Evolutionary conservation across 2,113 vertebrate genomes (phyloP), one percentile per base, ranked within the genome.

Genomic region (Anguilla japonica): DNA sequence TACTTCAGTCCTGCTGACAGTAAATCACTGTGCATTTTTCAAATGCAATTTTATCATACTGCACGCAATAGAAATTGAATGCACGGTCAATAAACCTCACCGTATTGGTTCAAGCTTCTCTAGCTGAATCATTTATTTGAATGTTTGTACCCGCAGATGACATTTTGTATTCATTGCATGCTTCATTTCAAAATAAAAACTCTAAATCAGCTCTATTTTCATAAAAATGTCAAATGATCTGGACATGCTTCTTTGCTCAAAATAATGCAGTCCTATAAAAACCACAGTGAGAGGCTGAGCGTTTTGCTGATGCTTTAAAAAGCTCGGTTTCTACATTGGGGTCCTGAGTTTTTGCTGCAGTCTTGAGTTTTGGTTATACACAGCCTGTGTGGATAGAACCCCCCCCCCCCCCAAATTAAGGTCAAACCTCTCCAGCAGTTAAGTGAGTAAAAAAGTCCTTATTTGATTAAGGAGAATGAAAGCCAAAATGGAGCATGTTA

Each of bases 391-490:
- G 50, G 41, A 39, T n/a, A 50, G 80, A 87, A 81, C 82, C 46
- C 20, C 53, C 80, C 60, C 18, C 60, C 80, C 60, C 18, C 60
- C 60, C 18, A 20, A 83, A 75, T 83, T 75, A 75, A 75, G 81
- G 80, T 40, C 56, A 87, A 83, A 71, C 67, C 14, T 87, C 80
- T 43, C 81, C 80, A 86, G 85, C 79, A 81, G 57, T 50, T 63
- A 81, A 63, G 40, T 81, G 79, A 71, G 60, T 82, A 83, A 81
- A 81, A 86, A 18, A 13, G 57, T n/a, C 60, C 81, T 75, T 87
- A 79, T 75, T 87, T 41, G 57, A 34, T 83, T 87, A 57, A 22
- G 34, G 56, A 79, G 39, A 86, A 46, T 86, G 85, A 86, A 86
- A 41, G 85, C 53, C 79, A 63, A 86, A 86, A 86, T 60, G 79